Conservation (phyloP, 2,113 vertebrate species). For the Stigmatopora nigra region DNA sequence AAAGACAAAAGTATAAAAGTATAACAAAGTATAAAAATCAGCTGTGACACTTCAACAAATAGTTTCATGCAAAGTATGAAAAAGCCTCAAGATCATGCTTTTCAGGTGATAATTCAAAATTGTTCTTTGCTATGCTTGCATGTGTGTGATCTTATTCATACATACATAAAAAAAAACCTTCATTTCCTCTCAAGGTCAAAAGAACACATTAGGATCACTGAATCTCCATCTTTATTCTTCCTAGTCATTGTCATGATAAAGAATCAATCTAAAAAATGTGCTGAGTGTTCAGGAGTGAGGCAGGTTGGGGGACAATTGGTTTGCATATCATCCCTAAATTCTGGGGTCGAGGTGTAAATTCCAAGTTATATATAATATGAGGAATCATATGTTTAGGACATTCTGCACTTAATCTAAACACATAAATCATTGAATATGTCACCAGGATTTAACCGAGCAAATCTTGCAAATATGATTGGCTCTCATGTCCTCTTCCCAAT, state of each 20-base stretch:
- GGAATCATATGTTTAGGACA: neutral
- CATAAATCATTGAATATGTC: neutral
- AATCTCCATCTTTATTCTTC: slow-evolving; percentile 17
- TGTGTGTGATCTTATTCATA: neutral
- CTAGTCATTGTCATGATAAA: slow-evolving; percentile 24
- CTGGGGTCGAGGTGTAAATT: slow-evolving; percentile 12
- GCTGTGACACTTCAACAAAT: too few relatives aligned
- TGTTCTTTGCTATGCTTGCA: too few relatives aligned
- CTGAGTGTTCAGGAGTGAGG: slow-evolving; percentile 13
- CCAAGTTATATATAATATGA: too few relatives aligned
- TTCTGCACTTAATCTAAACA: neutral
- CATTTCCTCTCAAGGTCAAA: slow-evolving; percentile 3
- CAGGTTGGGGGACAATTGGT: too few relatives aligned
- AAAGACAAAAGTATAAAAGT: too few relatives aligned
- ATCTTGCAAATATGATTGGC: neutral
- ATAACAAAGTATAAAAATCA: too few relatives aligned
- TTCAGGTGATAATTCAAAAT: too few relatives aligned
- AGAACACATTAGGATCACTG: slow-evolving; percentile 12
- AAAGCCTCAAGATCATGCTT: too few relatives aligned
- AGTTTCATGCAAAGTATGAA: too few relatives aligned
- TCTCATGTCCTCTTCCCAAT: slow-evolving; percentile 14
- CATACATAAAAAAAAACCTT: neutral
- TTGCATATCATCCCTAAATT: too few relatives aligned
- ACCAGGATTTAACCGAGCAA: neutral
- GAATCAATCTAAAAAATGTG: slow-evolving; percentile 17